Evolutionary conservation across 2,797 vertebrate species (phyloP), one percentile per base, ranked within the genome.

Genomic region (Coreius guichenoti): DNA sequence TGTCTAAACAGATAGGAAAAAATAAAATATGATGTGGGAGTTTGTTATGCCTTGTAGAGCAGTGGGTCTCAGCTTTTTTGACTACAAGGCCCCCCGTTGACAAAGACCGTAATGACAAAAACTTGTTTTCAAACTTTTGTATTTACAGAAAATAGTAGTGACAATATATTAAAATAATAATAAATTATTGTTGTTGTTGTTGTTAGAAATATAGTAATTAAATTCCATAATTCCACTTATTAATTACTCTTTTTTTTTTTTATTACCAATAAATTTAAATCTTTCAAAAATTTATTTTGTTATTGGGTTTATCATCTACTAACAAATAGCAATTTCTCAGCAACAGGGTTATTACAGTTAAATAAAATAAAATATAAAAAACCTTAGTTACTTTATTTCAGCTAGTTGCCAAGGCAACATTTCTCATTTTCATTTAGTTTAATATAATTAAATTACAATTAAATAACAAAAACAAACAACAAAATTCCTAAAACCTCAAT

Each of bases 1-100:
- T 0, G 95, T 96, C 95, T 96, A 87, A 78, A 63, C 56, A 83
- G 12, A 70, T 49, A 8, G 67, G 29, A 75, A 54, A 61, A 43
- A 5, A 63, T 16, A 33, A 58, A 21, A 67, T 2, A 19, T 33
- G n/a, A 58, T 2, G 33, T n/a, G 8, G 19, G 16, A 16, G 26
- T 56, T 26, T 49, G 16, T 36, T 45, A 49, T 47, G 31, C 61
- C 16, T 19, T 51, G 45, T 47, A 54, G 17, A 26, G 29, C 26
- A 58, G 19, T 49, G 23, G 26, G 17, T 49, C 3, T 70, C 68
- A n/a, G 43, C n/a, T 5, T 43, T n/a, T 43, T n/a, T 43, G 31
- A 68, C 31, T 68, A 68, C 68, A 72, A 45, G 29, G 33, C 17
- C 33, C 13, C 23, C 5, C 21, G 8, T 2, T 72, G 39, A 19